Evolutionary conservation across 2,113 vertebrate species (phyloP).

Genomic region (Leptosomus discolor): DNA sequence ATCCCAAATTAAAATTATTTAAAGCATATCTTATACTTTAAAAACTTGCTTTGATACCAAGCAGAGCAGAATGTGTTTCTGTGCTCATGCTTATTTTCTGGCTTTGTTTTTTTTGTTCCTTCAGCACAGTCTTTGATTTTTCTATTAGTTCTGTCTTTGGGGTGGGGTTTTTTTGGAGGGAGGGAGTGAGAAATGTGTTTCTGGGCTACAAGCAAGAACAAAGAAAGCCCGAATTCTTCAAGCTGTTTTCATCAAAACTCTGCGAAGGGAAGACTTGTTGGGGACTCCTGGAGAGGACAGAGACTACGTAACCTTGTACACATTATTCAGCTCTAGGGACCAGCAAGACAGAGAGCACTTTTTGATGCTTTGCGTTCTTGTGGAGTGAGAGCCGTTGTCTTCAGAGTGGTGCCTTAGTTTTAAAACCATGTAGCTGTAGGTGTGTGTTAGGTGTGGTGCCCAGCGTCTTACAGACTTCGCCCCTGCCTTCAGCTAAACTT

Average conservation of each 20-base stretch:
- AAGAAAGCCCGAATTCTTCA: neutral
- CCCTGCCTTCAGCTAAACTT: neutral
- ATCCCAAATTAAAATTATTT: neutral
- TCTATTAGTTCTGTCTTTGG: neutral
- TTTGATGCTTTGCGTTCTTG: neutral
- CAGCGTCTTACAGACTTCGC: neutral
- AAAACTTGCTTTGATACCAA: neutral
- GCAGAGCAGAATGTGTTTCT: neutral
- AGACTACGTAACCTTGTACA: neutral
- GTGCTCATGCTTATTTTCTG: neutral
- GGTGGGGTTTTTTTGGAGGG: accelerated
- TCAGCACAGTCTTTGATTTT: neutral
- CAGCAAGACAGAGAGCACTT: neutral
- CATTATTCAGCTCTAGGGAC: neutral
- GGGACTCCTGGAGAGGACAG: neutral
- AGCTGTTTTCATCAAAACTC: neutral
- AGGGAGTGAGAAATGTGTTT: neutral
- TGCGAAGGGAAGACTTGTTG: neutral
- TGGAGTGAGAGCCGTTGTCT: neutral
- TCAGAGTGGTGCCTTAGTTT: neutral
- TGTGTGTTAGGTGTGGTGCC: neutral
- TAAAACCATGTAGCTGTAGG: neutral
- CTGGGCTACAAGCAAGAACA: neutral
- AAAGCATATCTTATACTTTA: neutral
- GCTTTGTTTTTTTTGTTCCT: neutral